Evolutionary conservation across 2,797 vertebrate species (phyloP).

Genomic region (Heterohyrax brucei): DNA sequence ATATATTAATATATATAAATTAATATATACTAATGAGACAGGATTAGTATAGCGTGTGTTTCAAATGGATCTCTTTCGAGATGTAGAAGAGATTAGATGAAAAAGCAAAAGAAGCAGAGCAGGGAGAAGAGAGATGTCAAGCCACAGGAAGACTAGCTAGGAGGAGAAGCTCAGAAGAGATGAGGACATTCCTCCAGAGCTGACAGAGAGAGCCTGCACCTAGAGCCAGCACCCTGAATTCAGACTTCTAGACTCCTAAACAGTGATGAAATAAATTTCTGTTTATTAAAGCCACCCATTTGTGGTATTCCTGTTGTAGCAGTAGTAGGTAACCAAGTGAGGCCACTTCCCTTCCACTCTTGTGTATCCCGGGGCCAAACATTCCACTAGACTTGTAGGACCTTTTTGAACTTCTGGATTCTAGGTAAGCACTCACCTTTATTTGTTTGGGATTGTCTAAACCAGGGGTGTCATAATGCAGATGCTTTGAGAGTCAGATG

Average conservation of each 20-base stretch:
- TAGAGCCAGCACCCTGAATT: not conserved
- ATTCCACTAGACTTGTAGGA: not conserved
- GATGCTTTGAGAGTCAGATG: not conserved
- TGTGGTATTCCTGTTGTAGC: not conserved
- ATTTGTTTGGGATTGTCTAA: not conserved
- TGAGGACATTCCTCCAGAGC: not conserved
- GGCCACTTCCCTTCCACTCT: not conserved
- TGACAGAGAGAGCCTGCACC: not conserved
- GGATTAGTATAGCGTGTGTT: not conserved
- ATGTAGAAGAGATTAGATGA: not conserved
- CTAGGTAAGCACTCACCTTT: not conserved
- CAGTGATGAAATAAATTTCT: not conserved
- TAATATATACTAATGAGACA: too few relatives aligned
- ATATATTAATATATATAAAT: too few relatives aligned
- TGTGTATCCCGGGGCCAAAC: not conserved
- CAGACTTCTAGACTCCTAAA: not conserved
- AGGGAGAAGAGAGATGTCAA: not conserved
- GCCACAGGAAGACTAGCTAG: not conserved
- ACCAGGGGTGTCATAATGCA: not conserved
- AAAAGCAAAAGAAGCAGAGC: not conserved
- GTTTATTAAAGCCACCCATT: not conserved
- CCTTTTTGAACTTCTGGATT: not conserved
- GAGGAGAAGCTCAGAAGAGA: not conserved
- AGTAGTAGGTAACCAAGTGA: not conserved
- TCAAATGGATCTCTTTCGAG: not conserved